phyloP scores from a whole-genome alignment of 2,113 vertebrate genomes.

The Petrocephalus zakoni region DNA sequence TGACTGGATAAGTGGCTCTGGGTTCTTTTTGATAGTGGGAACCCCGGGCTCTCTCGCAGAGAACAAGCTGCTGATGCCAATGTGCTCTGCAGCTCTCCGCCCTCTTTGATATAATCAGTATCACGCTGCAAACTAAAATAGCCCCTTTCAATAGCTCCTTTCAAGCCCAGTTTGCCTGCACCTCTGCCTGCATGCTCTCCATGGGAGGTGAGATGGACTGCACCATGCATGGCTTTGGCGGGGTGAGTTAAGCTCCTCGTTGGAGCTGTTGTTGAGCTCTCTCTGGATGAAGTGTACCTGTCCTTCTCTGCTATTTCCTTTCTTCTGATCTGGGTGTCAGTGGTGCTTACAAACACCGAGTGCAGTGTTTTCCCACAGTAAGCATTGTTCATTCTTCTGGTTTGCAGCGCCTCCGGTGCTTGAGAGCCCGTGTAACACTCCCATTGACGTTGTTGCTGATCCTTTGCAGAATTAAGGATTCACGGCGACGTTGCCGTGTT shows the following conservation, averaged over 20 bases:
- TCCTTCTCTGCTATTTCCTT: not conserved
- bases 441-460: not conserved
- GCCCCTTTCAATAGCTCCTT: not conserved
- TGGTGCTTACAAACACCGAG: not conserved
- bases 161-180: not conserved
- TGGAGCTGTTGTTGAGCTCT: not conserved
- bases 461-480: not conserved
- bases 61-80: not conserved
- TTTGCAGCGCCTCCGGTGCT: not conserved
- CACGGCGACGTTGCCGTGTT: not conserved
- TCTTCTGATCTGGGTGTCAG: not conserved
- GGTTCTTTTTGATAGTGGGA: not conserved
- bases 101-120: not conserved
- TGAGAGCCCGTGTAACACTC: not conserved
- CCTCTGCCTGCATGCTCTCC: no score
- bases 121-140: conserved; percentile 2
- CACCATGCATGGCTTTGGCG: not conserved
- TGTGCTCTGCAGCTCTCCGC: not conserved
- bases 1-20: not conserved
- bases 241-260: not conserved
- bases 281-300: not conserved
- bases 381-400: not conserved
- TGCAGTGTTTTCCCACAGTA: not conserved
- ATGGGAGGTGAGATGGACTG: not conserved
- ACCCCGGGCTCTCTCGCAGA: not conserved